Conservation (phyloP, 2,113 vertebrate genomes). For the Camelus bactrianus region DNA sequence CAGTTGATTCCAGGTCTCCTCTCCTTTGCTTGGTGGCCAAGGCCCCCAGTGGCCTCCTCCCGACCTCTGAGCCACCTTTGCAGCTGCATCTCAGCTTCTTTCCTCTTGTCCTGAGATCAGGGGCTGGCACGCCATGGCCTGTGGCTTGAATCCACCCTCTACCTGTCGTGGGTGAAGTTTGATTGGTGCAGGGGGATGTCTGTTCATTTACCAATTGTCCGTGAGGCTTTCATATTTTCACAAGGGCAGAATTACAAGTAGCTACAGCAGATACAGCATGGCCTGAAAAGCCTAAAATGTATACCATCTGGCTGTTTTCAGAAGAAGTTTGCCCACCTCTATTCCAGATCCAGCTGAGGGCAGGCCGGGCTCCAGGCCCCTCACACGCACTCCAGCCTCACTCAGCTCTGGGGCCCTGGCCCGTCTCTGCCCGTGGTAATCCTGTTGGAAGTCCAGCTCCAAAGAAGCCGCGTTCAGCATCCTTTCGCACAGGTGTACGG, state of each 20-base stretch:
- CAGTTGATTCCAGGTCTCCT: background rate
- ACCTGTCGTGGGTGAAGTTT: background rate
- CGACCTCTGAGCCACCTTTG: background rate
- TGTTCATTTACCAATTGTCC: accelerated
- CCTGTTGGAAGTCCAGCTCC: background rate
- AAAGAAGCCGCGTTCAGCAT: accelerated
- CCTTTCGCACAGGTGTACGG: background rate
- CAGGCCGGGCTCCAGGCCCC: no score
- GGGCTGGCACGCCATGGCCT: accelerated
- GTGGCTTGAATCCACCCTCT: background rate
- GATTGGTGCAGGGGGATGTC: background rate
- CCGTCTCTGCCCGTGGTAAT: accelerated
- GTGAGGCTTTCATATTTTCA: accelerated
- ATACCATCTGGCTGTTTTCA: background rate
- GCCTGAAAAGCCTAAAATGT: background rate
- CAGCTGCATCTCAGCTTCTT: background rate
- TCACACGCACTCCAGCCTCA: background rate
- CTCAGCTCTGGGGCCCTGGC: background rate
- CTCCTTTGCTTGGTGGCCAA: accelerated
- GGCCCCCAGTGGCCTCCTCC: background rate
- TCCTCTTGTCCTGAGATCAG: background rate
- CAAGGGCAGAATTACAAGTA: background rate
- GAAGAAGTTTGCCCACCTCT: no score
- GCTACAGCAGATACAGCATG: background rate
- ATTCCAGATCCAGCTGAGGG: background rate